Evolutionary conservation across 2,888 invertebrate species (phyloP), one percentile per base, ranked within the genome.

Genomic region (Calameuta pallipes): DNA sequence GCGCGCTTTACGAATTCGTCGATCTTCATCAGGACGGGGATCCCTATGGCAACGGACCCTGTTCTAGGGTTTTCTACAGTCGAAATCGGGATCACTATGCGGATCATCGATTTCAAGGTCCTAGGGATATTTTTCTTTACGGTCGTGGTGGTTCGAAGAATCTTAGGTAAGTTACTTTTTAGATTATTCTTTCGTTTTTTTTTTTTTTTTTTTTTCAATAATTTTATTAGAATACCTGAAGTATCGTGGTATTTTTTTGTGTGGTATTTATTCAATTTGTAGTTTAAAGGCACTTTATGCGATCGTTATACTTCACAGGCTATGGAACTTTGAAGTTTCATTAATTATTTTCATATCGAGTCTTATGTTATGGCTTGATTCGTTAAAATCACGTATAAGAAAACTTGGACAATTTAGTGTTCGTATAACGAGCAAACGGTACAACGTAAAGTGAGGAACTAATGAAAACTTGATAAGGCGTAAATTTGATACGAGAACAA

Each of bases 1-100:
- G 96, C 89, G 95, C 97, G 0, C 94, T 96, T 36, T 97, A 97
- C 92, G 97, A 97, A 91, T 97, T 97, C 89, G 97, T 97, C 71
- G 97, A 97, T 90, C 93, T 97, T 12, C 96, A 97, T 86, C 95
- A 97, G 92, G 97, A 97, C 84, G 97, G 97, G 0, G 95, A 96
- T 85, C 94, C 96, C 0, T 95, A 95, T 92, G 96, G 95, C 9
- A 93, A 93, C 56, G 96, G 96, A 0, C 93, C 94, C 0, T 97
- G 97, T 89, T 96, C 96, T 35, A 94, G 97, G 76, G 94, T 95
- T 84, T 97, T 97, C 90, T 94, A 95, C 75, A 95, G 95, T 82
- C 93, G 94, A 37, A 90, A 92, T 91, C 91, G 93, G 86, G 87
- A 94, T 92, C 73, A 93, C 92, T 95, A 95, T 83, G 94, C 95